Evolutionary conservation across 2,113 vertebrate species (phyloP).

Genomic region (Pomatorhinus ruficollis): DNA sequence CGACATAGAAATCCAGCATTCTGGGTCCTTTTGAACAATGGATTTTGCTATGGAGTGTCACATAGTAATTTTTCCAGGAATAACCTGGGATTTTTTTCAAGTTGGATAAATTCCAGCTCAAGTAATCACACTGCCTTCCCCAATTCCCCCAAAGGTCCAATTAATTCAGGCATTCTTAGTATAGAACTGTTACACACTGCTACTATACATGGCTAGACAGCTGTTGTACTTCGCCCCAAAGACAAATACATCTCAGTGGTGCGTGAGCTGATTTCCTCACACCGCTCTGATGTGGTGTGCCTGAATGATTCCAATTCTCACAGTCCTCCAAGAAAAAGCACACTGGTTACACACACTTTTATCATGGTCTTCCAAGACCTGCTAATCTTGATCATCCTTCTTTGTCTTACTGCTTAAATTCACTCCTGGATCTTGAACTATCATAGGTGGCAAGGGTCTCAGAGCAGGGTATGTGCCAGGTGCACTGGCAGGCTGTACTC

Average conservation of each 20-base stretch:
- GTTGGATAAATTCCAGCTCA: not conserved
- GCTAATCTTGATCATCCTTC: not conserved
- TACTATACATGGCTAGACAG: not conserved
- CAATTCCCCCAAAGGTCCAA: not conserved
- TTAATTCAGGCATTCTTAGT: slow-evolving; percentile 28
- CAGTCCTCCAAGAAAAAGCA: not conserved
- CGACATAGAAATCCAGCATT: not conserved
- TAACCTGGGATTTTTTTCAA: not conserved
- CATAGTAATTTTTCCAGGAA: not conserved
- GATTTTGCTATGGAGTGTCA: not conserved
- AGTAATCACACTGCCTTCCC: slow-evolving; percentile 11
- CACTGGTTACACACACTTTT: not conserved
- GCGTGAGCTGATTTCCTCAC: not conserved
- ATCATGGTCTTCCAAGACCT: not conserved
- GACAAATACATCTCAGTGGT: not conserved
- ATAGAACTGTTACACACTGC: not conserved
- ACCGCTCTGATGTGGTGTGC: not conserved
- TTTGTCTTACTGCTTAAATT: not conserved
- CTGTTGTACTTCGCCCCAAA: not conserved
- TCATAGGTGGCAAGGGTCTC: not conserved
- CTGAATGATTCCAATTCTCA: not conserved
- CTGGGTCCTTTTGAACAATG: not conserved
- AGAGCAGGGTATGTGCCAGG: not conserved
- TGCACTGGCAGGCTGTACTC: not conserved
- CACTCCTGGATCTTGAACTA: not conserved